Base-by-base conservation (phyloP, 2,113 vertebrate genomes). In the Microcebus ravelobensis region DNA sequence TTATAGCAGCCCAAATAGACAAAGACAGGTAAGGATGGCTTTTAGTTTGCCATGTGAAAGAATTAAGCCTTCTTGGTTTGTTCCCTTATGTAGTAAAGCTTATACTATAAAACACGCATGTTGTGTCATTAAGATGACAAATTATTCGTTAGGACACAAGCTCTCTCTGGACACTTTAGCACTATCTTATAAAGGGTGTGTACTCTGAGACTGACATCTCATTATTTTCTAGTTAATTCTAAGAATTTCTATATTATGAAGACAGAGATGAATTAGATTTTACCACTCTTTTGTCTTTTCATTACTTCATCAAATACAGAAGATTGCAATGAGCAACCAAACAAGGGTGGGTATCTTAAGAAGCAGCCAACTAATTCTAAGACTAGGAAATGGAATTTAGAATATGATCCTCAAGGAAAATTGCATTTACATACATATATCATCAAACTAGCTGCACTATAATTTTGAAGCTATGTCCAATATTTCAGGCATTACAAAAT, bases 181-280 rank as follows among this genome's bases (percentile, higher is more conserved):
- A 94, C 9, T 27, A 86, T 94, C 36, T 74, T 83, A 52, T n/a
- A 77, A 63, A 80, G 39, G 20, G 6, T 92, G 15, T n/a, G 14
- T 13, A 59, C 15, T 83, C 20, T 96, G 36, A 91, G 48, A 94
- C 3, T 36, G 76, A 95, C 25, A 90, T 68, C 45, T 96, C 68
- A 95, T 95, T 96, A 96, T 85, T 96, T 96, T 89, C 76, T 86
- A 82, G 45, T 77, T n/a, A 88, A 61, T 88, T 91, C 36, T 27
- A 93, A 85, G 34, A 88, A 83, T 90, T 87, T 93, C 77, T 87
- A 27, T 83, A 85, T 74, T 68, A 94, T 86, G 4, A 94, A 96
- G 52, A 96, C 23, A 90, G 20, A 94, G 23, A 94, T 81, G 2
- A 90, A 96, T 96, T 94, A 76, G 4, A 93, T 87, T 79, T 79